These are phyloP conservation scores for Heliconius cydno DNA, from an alignment of 2,888 invertebrate genomes.

Conservation along the genomic window DNA sequence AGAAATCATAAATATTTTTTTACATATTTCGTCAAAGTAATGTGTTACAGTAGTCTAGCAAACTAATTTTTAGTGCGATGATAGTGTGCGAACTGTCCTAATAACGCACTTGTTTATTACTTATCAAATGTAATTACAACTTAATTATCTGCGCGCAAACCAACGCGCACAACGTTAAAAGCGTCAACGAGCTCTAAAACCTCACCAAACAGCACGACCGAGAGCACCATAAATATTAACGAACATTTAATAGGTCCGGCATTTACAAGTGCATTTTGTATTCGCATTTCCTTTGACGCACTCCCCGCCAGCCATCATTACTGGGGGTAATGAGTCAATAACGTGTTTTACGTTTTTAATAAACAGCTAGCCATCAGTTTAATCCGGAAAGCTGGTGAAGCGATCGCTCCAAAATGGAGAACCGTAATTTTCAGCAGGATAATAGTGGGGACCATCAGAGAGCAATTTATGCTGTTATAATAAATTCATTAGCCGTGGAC, in stretches of 20 bases:
- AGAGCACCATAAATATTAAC: slow-evolving; percentile 22
- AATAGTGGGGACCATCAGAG: slow-evolving; percentile 80
- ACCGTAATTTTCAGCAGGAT: slow-evolving; percentile 79
- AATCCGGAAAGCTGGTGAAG: slow-evolving; percentile 71
- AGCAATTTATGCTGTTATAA: slow-evolving; percentile 82
- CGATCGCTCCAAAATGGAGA: slow-evolving; percentile 69
- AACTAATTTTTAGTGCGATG: background rate
- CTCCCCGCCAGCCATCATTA: slow-evolving; percentile 45
- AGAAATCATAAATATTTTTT: background rate
- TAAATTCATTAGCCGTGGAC: slow-evolving; percentile 76
- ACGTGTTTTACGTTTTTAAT: slow-evolving; percentile 52
- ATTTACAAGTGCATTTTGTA: slow-evolving; percentile 32
- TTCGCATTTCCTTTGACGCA: slow-evolving; percentile 41
- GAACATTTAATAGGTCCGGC: slow-evolving; percentile 28
- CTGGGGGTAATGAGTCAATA: slow-evolving; percentile 43
- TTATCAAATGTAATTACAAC: slow-evolving; percentile 11
- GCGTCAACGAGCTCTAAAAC: slow-evolving; percentile 26
- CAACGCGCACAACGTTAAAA: slow-evolving; percentile 12
- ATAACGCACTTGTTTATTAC: slow-evolving; percentile 6
- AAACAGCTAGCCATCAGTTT: slow-evolving; percentile 53
- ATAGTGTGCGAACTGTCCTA: background rate
- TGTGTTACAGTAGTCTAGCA: background rate
- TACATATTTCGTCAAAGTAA: background rate
- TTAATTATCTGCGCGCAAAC: slow-evolving; percentile 11
- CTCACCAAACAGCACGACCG: background rate